These are phyloP conservation scores for Aphaenogaster ashmeadi DNA, from an alignment of 1,140 invertebrate genomes.

Conservation along the genomic window DNA sequence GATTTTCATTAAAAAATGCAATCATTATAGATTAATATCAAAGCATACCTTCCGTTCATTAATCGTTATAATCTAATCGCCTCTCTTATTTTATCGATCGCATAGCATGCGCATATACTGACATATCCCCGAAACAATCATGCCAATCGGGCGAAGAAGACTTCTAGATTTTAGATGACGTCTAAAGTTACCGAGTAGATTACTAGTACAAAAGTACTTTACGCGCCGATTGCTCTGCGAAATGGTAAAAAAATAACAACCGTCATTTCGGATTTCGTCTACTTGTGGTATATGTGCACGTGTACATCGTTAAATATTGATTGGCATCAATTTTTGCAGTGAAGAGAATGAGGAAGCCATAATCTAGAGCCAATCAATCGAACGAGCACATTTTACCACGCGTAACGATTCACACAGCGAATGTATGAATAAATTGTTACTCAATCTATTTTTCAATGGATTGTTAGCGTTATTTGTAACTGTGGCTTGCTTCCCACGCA, in stretches of 20 bases:
- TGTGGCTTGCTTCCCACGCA: background rate
- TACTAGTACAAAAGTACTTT: background rate
- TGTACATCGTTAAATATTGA: background rate
- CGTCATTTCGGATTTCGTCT: slow-evolving; percentile 7
- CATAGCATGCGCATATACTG: slow-evolving; percentile 1
- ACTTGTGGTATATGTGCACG: no score
- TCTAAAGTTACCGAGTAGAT: background rate
- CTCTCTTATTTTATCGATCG: slow-evolving; percentile 15
- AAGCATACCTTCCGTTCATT: background rate
- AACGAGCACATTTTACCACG: slow-evolving; percentile 23
- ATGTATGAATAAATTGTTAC: slow-evolving; percentile 27
- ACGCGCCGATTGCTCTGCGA: background rate
- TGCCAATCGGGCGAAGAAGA: background rate
- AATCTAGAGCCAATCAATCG: slow-evolving; percentile 43
- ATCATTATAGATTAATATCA: background rate
- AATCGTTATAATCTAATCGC: slow-evolving; percentile 24
- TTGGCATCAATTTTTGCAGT: slow-evolving; percentile 49
- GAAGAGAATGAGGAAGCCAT: slow-evolving; percentile 20
- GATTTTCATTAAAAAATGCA: background rate
- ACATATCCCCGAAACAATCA: background rate
- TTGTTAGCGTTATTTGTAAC: slow-evolving; percentile 45
- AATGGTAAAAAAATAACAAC: slow-evolving; percentile 11
- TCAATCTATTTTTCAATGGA: slow-evolving; percentile 29
- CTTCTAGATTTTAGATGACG: background rate
- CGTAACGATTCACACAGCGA: slow-evolving; percentile 2